These are phyloP conservation scores for Cladopsammia gracilis DNA, from an alignment of 64 coral and sea anemone genomes.

Conservation along the genomic window DNA sequence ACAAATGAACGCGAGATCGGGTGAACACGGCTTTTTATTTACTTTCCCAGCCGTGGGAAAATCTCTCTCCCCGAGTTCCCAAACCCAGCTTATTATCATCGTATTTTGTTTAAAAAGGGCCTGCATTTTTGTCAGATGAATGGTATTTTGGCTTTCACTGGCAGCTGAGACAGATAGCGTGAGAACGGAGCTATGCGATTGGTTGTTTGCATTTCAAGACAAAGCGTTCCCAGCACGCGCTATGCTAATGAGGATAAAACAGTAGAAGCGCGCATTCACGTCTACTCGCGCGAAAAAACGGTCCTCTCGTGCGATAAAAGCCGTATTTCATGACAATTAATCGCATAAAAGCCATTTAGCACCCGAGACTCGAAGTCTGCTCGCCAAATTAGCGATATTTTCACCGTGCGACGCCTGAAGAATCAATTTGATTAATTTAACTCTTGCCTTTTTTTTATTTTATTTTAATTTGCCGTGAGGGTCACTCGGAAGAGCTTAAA, in stretches of 20 bases:
- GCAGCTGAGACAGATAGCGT: slow-evolving; percentile 55
- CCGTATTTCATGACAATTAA: not conserved
- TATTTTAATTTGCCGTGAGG: not conserved
- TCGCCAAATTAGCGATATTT: not conserved
- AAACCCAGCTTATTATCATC: slow-evolving; percentile 45
- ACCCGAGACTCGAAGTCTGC: slow-evolving; percentile 8
- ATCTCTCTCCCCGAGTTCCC: slow-evolving; percentile 38
- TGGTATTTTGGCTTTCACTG: slow-evolving; percentile 40
- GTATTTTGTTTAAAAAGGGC: slow-evolving; percentile 47
- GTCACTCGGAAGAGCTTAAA: not conserved
- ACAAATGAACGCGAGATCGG: slow-evolving; percentile 18
- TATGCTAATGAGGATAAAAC: slow-evolving; percentile 3
- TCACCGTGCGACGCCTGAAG: too few relatives aligned
- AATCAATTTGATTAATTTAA: too few relatives aligned
- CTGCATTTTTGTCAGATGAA: slow-evolving; percentile 49
- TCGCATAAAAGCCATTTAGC: not conserved
- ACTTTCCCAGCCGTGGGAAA: slow-evolving; percentile 57
- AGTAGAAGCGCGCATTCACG: not conserved
- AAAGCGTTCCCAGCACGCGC: slow-evolving; percentile 36
- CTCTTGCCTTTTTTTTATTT: not conserved
- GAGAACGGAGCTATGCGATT: slow-evolving; percentile 35
- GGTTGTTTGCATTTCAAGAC: not conserved
- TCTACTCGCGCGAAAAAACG: slow-evolving; percentile 5
- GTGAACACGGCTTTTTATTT: slow-evolving; percentile 21
- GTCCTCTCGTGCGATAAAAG: slow-evolving; percentile 1